Evolutionary conservation across 2,888 invertebrate genomes (phyloP).

Genomic region (Mythimna albipuncta): DNA sequence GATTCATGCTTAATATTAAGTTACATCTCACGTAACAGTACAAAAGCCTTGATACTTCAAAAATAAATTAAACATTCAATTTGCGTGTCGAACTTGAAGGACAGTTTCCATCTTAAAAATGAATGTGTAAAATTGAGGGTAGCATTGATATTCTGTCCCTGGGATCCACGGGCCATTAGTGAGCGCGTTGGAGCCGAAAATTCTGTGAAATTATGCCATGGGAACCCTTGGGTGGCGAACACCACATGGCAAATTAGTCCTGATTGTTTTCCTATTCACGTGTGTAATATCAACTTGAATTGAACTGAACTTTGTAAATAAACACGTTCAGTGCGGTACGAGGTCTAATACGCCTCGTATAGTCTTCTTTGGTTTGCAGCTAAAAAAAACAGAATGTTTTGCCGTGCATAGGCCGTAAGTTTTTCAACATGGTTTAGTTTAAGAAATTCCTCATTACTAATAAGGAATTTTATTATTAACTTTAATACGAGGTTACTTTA

Average conservation of each 20-base stretch:
- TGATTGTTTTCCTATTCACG: constrained; percentile 10
- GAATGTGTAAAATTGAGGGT: constrained; percentile 68
- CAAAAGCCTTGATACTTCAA: constrained; percentile 26
- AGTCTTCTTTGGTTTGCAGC: too few relatives aligned
- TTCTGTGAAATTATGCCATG: constrained; percentile 74
- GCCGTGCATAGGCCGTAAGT: too few relatives aligned
- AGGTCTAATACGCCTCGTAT: too few relatives aligned
- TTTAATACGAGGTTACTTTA: too few relatives aligned
- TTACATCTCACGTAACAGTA: background rate
- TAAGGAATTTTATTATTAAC: too few relatives aligned
- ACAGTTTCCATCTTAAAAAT: constrained; percentile 69
- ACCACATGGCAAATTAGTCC: constrained; percentile 1
- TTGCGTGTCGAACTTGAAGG: constrained; percentile 53
- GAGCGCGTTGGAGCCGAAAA: constrained; percentile 75
- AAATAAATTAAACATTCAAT: constrained; percentile 56
- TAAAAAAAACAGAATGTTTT: too few relatives aligned
- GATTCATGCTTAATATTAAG: constrained; percentile 3
- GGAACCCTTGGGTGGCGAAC: constrained; percentile 27
- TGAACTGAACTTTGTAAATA: background rate
- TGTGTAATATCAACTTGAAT: background rate
- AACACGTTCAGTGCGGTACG: too few relatives aligned
- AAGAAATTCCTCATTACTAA: too few relatives aligned
- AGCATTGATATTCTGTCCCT: constrained; percentile 70
- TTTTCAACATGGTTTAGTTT: too few relatives aligned
- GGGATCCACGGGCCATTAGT: constrained; percentile 73